Evolutionary conservation across 2,797 vertebrate species (phyloP).

Genomic region (Chiroxiphia lanceolata): DNA sequence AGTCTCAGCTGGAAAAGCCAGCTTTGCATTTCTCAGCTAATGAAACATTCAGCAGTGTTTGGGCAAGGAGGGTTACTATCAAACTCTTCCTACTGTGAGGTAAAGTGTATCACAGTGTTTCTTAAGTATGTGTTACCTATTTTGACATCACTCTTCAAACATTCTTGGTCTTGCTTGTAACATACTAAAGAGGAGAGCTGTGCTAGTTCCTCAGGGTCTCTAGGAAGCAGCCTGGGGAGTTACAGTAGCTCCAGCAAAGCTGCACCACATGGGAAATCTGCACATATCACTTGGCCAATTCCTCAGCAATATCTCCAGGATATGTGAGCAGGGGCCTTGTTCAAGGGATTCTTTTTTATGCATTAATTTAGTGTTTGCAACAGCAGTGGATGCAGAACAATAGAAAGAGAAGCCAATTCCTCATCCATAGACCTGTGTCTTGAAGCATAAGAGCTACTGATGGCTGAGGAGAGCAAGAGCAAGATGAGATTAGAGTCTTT

Average conservation of each 20-base stretch:
- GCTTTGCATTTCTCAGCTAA: neutral
- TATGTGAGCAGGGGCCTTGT: neutral
- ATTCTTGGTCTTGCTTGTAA: neutral
- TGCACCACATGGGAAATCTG: neutral
- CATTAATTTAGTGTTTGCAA: neutral
- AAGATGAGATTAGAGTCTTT: slow-evolving; percentile 2
- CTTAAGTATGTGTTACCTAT: slow-evolving; percentile 25
- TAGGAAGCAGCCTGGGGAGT: neutral
- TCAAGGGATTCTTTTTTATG: neutral
- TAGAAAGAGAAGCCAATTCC: neutral
- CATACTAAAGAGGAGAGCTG: neutral
- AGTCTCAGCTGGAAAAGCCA: neutral
- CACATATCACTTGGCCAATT: neutral
- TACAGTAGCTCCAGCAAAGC: neutral
- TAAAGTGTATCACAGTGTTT: neutral
- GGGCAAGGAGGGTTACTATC: neutral
- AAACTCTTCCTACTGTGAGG: neutral
- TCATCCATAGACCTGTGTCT: neutral
- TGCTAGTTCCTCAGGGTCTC: fast-evolving
- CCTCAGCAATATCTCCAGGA: neutral
- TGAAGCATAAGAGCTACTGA: neutral
- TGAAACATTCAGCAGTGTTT: slow-evolving; percentile 16
- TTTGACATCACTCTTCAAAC: slow-evolving; percentile 26
- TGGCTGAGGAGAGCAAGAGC: neutral
- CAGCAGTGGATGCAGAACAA: neutral